Base-by-base conservation (phyloP, 2,797 vertebrate species). In the Kryptopterus vitreolus region DNA sequence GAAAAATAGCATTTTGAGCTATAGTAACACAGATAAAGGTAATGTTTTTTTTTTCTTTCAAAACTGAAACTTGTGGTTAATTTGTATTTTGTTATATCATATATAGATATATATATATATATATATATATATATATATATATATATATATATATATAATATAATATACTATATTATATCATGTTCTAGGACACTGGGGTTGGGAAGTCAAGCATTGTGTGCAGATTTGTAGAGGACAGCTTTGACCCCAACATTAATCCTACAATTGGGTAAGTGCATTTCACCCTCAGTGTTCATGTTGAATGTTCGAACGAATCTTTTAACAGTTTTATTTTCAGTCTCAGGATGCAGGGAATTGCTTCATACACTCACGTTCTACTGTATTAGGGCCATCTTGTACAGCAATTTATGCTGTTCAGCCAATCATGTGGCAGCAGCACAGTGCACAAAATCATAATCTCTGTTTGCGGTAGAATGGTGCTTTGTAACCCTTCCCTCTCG, bases 231-330 rank as follows among this genome's bases (percentile, higher is more conserved):
- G 97, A 99, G 89, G 97, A 99, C 85, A 98, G 96, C 85, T 99
- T 99, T 89, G 98, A 99, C 90, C 97, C 97, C 70, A 99, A 98
- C 87, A 99, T 99, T 86, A 98, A 98, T 91, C 98, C 97, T 83
- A 99, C 98, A 35, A 99, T 99, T 88, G 98, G 98, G 98, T 99
- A 92, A 94, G 95, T 26, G 31, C 13, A 53, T 82, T 46, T 6
- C 18, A 3, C 24, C 38, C 38, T 43, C 3, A 12, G 5, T 68
- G 18, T 13, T 50, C 43, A 69, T 69, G 24, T 69, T 69, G 8
- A 69, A 50, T 50, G 48, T 69, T 50, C 24, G 15, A 22, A 46
- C n/a, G 50, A 48, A n/a, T 35, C 20, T 24, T n/a, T 74, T 2
- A 55, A 35, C 16, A 1, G 52, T 29, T 3, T 15, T 66, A 9